Evolutionary conservation across 2,797 vertebrate species (phyloP).

Genomic region (Falco peregrinus): DNA sequence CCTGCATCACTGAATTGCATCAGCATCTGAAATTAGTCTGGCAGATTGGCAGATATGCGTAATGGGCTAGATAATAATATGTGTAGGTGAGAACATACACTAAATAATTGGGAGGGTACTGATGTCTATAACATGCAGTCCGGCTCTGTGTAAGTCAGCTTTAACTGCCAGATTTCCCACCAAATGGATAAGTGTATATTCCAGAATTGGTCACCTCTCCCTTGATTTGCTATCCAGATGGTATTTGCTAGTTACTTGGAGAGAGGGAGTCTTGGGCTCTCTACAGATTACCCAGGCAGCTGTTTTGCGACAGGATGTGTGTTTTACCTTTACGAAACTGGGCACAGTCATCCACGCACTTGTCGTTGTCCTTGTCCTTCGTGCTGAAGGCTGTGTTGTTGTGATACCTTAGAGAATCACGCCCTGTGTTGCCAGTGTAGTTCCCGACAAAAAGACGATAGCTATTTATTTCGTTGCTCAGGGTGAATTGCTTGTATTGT

Average conservation of each 20-base stretch:
- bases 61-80: background rate
- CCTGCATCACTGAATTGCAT: background rate
- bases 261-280: background rate
- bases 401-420: constrained; percentile 91
- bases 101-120: background rate
- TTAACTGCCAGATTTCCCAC: background rate
- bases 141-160: background rate
- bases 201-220: background rate
- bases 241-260: background rate
- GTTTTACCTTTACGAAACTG: constrained; percentile 89
- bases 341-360: constrained; percentile 94
- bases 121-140: background rate
- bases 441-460: constrained; percentile 92
- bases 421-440: constrained; percentile 87
- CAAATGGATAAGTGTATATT: fast-evolving
- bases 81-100: background rate
- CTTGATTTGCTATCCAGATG: background rate
- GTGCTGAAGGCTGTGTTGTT: constrained; percentile 99
- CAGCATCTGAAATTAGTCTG: background rate
- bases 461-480: constrained; percentile 91
- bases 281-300: background rate
- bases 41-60: fast-evolving
- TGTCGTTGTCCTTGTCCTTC: constrained; percentile 96
- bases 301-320: fast-evolving
- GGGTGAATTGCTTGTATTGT: constrained; percentile 86